A percentile compares a stretch with the other conserved stretches of the same genome.
Evolutionary conservation across 1,140 invertebrate genomes (phyloP).

Genomic region (Brachionus rubens): DNA sequence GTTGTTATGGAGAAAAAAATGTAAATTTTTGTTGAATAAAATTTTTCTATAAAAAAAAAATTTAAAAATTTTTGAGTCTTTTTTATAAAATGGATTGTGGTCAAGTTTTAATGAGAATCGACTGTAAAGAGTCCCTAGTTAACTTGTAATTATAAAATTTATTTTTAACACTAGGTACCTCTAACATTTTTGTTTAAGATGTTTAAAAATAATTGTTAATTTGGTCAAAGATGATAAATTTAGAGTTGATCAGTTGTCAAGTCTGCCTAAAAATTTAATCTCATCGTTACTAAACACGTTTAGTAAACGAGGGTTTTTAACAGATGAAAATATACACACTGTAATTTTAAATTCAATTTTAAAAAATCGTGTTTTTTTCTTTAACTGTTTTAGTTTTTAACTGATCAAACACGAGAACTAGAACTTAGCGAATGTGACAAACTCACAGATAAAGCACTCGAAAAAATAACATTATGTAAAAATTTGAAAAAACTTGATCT

Average conservation of each 20-base stretch:
- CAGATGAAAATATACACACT: slow-evolving; percentile 23
- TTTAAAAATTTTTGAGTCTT: too few relatives aligned
- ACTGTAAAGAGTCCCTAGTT: too few relatives aligned
- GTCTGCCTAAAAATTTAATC: slow-evolving; percentile 25
- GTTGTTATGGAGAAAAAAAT: too few relatives aligned
- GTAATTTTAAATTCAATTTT: slow-evolving; percentile 3
- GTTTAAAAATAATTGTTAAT: background rate
- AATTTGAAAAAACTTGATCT: slow-evolving; percentile 21
- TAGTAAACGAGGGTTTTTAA: slow-evolving; percentile 39
- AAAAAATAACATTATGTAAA: slow-evolving; percentile 19
- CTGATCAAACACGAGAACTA: slow-evolving; percentile 23
- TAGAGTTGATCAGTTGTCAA: background rate
- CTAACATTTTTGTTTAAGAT: background rate
- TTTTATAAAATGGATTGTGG: slow-evolving; percentile 61
- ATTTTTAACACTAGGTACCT: too few relatives aligned
- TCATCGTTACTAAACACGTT: background rate
- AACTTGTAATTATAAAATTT: too few relatives aligned
- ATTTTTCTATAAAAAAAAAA: too few relatives aligned
- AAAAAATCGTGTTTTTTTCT: background rate
- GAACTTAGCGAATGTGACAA: slow-evolving; percentile 42
- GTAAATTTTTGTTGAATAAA: too few relatives aligned
- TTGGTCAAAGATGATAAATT: slow-evolving; percentile 1
- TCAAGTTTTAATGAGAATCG: background rate
- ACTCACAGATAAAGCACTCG: slow-evolving; percentile 13
- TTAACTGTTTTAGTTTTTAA: background rate